These are phyloP conservation scores for Mythimna albipuncta DNA, from an alignment of 2,888 invertebrate genomes.

Conservation along the genomic window DNA sequence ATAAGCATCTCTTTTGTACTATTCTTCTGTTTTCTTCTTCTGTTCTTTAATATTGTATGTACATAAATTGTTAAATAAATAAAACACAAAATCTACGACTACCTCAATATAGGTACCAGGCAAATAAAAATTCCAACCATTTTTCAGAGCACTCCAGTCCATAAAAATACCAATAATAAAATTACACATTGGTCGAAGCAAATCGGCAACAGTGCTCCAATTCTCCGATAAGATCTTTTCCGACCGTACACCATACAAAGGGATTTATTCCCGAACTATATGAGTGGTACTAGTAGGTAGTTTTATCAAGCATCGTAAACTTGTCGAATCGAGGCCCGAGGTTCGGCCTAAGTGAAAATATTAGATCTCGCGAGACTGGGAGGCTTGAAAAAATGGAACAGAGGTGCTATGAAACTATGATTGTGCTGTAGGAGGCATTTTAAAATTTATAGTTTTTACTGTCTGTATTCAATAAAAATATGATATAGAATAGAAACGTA, in stretches of 20 bases:
- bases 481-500: too few relatives aligned
- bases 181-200: slow-evolving; percentile 10
- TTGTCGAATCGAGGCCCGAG: slow-evolving; percentile 68
- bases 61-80: too few relatives aligned
- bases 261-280: slow-evolving; percentile 51
- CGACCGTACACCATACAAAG: slow-evolving; percentile 30
- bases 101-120: not conserved
- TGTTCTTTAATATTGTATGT: too few relatives aligned
- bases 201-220: slow-evolving; percentile 23
- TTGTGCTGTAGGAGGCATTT: slow-evolving; percentile 35
- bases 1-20: too few relatives aligned
- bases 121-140: not conserved
- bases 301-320: slow-evolving; percentile 73
- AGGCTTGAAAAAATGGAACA: slow-evolving; percentile 58
- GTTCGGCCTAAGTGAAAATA: slow-evolving; percentile 76
- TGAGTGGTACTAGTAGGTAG: slow-evolving; percentile 44
- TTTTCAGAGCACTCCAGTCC: not conserved
- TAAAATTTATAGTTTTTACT: too few relatives aligned
- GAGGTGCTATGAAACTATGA: slow-evolving; percentile 33
- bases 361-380: slow-evolving; percentile 67
- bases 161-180: slow-evolving; percentile 30
- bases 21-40: too few relatives aligned
- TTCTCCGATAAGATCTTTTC: slow-evolving; percentile 22
- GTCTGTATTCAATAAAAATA: too few relatives aligned
- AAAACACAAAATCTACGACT: not conserved